A percentile compares a stretch with the other conserved stretches of the same genome.
phyloP scores from a whole-genome alignment of 2,797 vertebrate species.

The Centroberyx gerrardi region DNA sequence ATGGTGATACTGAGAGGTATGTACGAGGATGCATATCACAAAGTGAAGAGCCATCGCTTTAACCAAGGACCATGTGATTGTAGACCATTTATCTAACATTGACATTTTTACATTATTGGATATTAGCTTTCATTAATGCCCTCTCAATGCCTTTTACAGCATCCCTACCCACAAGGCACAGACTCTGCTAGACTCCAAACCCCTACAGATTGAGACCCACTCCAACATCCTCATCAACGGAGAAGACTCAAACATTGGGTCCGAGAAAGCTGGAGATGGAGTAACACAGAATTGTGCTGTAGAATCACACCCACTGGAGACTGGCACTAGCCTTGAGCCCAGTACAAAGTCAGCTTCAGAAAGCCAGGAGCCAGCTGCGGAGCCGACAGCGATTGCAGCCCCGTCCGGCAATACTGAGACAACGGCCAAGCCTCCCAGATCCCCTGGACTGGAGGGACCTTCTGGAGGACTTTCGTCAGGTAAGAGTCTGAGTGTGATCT shows the following conservation, averaged over 20 bases:
- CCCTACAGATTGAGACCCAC: constrained; percentile 34
- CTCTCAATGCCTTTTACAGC: constrained; percentile 31
- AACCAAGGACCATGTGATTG: background rate
- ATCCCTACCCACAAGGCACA: constrained; percentile 14
- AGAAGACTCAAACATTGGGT: background rate
- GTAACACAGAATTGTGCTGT: background rate
- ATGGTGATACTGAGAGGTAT: constrained; percentile 69
- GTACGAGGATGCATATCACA: constrained; percentile 25
- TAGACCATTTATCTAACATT: background rate
- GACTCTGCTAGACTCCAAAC: constrained; percentile 17
- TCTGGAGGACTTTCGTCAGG: constrained; percentile 39
- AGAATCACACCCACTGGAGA: background rate
- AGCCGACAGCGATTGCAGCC: background rate
- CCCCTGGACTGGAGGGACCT: constrained; percentile 4
- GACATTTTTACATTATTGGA: background rate
- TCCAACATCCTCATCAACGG: constrained; percentile 36
- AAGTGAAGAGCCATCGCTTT: background rate
- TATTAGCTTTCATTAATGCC: constrained; percentile 2
- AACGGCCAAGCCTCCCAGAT: constrained; percentile 1
- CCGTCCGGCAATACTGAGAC: background rate
- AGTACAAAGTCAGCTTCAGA: background rate
- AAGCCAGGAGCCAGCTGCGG: background rate
- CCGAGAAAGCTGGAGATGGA: constrained; percentile 1
- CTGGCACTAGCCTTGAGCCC: background rate
- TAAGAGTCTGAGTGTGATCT: constrained; percentile 30